phyloP scores from a whole-genome alignment of 2,113 vertebrate species.

The Thryonomys swinderianus region DNA sequence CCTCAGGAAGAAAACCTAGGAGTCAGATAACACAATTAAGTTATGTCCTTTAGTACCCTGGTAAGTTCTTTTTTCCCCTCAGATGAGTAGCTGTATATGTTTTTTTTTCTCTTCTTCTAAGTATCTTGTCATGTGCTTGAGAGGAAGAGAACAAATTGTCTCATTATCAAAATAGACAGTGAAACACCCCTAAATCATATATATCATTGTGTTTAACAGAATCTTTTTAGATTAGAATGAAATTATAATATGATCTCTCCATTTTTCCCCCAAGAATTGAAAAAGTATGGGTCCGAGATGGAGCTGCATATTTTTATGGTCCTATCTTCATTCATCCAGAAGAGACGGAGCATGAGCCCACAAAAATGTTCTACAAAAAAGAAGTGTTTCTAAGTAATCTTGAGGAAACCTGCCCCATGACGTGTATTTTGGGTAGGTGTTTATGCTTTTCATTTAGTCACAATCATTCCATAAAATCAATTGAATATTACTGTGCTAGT shows the following conservation, averaged over 20 bases:
- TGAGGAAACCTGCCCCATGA: conserved; percentile 98
- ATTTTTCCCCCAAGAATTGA: conserved; percentile 88
- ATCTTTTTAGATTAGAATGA: conserved; percentile 55
- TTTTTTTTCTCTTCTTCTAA: conserved; percentile 38
- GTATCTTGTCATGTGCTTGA: conserved; percentile 21
- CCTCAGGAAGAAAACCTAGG: not conserved
- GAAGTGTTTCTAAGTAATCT: conserved; percentile 99
- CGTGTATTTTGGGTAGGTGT: conserved; percentile 95
- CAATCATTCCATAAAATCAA: not conserved
- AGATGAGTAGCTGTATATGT: not conserved
- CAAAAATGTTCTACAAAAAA: conserved; percentile 99
- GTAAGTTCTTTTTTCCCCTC: not conserved
- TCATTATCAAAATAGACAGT: not conserved
- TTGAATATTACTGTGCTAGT: not conserved
- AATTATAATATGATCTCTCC: conserved; percentile 30
- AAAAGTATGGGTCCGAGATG: conserved; percentile 98
- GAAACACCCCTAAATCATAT: conserved; percentile 7
- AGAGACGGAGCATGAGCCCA: conserved; percentile 98
- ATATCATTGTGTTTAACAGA: not conserved
- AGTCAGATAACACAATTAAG: not conserved
- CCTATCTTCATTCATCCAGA: conserved; percentile 99
- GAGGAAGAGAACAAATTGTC: not conserved
- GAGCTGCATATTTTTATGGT: conserved; percentile 97
- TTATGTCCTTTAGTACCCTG: not conserved
- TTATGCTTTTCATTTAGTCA: conserved; percentile 53